Evolutionary conservation across 2,888 invertebrate genomes (phyloP).

Genomic region (Cantharis lateralis): DNA sequence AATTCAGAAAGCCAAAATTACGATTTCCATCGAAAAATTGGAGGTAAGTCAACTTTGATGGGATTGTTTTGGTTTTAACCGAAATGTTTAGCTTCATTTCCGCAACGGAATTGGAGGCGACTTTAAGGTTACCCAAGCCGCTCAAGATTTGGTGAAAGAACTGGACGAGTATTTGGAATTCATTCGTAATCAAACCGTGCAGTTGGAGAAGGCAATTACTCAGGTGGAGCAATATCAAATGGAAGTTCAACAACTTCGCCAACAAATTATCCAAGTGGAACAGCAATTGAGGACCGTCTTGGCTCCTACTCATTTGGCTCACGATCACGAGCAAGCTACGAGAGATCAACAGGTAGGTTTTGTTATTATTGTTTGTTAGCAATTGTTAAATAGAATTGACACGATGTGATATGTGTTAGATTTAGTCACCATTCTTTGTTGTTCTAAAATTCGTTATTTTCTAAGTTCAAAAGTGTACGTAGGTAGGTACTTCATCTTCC

Average conservation of each 20-base stretch:
- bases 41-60: slow-evolving; percentile 64
- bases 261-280: slow-evolving; percentile 84
- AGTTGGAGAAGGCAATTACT: slow-evolving; percentile 75
- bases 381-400: slow-evolving; percentile 26
- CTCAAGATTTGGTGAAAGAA: slow-evolving; percentile 69
- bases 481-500: slow-evolving; percentile 6
- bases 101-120: slow-evolving; percentile 82
- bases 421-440: slow-evolving; percentile 29
- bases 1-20: slow-evolving; percentile 88
- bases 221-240: slow-evolving; percentile 88
- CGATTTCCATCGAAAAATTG: slow-evolving; percentile 87
- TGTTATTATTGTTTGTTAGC: background rate
- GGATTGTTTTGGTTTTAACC: background rate
- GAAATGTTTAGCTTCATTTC: slow-evolving; percentile 76
- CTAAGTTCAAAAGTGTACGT: background rate
- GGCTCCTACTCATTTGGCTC: slow-evolving; percentile 81
- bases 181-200: slow-evolving; percentile 67
- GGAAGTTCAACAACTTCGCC: slow-evolving; percentile 83
- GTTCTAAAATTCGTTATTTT: slow-evolving; percentile 9
- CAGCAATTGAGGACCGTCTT: slow-evolving; percentile 82
- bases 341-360: slow-evolving; percentile 88
- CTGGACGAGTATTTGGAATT: slow-evolving; percentile 68
- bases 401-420: slow-evolving; percentile 24
- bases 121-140: slow-evolving; percentile 73
- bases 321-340: slow-evolving; percentile 79